Conservation (phyloP, 1,140 invertebrate species). For the Teleogryllus occipitalis region DNA sequence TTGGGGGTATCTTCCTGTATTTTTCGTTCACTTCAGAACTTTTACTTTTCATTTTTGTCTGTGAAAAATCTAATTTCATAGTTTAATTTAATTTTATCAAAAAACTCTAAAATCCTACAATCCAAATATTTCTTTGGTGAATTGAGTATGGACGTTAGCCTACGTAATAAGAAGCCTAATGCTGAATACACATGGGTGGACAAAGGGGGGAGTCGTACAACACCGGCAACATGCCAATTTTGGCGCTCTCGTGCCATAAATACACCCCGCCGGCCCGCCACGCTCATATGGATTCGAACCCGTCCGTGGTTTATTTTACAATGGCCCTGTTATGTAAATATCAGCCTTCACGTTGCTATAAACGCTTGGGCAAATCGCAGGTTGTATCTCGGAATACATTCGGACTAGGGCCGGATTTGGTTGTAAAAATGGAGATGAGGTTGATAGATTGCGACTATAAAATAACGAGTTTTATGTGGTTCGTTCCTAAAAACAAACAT, state of each 20-base stretch:
- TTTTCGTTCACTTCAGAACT: too few species aligned
- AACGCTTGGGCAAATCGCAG: background rate
- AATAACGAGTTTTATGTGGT: background rate
- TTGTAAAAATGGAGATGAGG: background rate
- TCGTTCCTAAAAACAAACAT: constrained; percentile 5
- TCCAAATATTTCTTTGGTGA: too few species aligned
- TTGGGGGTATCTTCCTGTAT: too few species aligned
- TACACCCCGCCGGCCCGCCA: background rate
- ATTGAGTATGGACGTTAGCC: too few species aligned
- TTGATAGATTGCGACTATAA: background rate
- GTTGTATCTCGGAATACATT: background rate
- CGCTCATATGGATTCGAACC: background rate
- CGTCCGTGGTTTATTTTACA: background rate
- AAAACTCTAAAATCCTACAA: too few species aligned
- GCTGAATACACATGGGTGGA: too few species aligned
- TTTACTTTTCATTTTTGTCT: too few species aligned
- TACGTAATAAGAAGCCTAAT: too few species aligned
- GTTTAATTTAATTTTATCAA: too few species aligned
- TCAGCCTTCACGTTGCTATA: background rate
- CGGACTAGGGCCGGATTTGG: background rate
- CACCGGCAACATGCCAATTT: background rate
- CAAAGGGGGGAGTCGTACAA: background rate
- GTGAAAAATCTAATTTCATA: too few species aligned
- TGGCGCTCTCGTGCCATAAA: background rate
- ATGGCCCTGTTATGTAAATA: background rate